A percentile compares a stretch with the other conserved stretches of the same genome.
These are phyloP conservation scores for Chaenogobius annularis DNA, from an alignment of 2,113 vertebrate genomes.

Conservation along the genomic window DNA sequence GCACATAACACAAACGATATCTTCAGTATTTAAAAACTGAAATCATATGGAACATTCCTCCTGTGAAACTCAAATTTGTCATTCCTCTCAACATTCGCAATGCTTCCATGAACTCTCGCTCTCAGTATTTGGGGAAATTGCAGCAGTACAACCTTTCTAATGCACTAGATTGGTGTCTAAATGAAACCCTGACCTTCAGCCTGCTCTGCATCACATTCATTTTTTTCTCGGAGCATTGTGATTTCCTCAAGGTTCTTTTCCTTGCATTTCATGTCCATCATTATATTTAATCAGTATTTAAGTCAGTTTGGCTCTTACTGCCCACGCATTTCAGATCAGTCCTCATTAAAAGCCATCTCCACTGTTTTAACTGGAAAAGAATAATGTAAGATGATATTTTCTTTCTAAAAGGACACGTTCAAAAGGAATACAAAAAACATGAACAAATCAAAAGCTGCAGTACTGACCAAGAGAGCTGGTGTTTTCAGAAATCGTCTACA, in stretches of 20 bases:
- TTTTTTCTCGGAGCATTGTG: constrained; percentile 37
- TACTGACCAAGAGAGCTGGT: too few species aligned
- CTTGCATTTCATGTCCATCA: constrained; percentile 13
- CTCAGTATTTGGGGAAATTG: constrained; percentile 34
- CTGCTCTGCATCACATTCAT: constrained; percentile 46
- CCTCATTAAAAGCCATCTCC: neutral
- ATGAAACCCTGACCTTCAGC: constrained; percentile 54
- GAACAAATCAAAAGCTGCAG: neutral
- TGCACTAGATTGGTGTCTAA: constrained; percentile 41
- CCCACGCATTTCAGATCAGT: constrained; percentile 7
- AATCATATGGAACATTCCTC: neutral
- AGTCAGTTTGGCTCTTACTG: constrained; percentile 25
- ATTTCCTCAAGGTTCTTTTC: constrained; percentile 36
- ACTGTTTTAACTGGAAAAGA: neutral
- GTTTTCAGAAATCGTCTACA: too few species aligned
- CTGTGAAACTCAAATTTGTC: neutral
- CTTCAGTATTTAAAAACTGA: too few species aligned
- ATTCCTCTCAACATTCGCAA: constrained; percentile 1
- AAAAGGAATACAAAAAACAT: neutral
- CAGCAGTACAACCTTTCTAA: constrained; percentile 19
- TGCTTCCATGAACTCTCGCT: constrained; percentile 31
- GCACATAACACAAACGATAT: too few species aligned
- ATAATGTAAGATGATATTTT: neutral
- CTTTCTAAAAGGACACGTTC: neutral
- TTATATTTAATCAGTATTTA: constrained; percentile 47